These are phyloP conservation scores for Drosophila lacicola DNA, from an alignment of 2,888 invertebrate species.

Conservation along the genomic window DNA sequence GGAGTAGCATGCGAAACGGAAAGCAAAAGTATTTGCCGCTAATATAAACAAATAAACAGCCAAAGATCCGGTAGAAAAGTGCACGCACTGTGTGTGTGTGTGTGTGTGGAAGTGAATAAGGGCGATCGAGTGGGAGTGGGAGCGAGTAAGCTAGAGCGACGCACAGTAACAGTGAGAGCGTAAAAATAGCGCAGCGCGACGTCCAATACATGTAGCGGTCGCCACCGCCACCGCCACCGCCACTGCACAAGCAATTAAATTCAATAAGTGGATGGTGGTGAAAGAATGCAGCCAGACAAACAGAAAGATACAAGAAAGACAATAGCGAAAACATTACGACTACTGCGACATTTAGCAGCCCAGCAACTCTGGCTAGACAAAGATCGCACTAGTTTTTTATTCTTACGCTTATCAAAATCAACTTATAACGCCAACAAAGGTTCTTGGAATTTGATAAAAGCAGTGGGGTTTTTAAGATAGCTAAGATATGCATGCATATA, in stretches of 20 bases:
- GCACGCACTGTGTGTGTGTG: slow-evolving; percentile 19
- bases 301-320: slow-evolving; percentile 48
- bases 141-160: slow-evolving; percentile 10
- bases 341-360: slow-evolving; percentile 20
- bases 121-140: slow-evolving; percentile 18
- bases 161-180: slow-evolving; percentile 58
- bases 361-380: slow-evolving; percentile 36
- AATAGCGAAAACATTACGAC: slow-evolving; percentile 42
- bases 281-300: slow-evolving; percentile 57
- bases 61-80: slow-evolving; percentile 70
- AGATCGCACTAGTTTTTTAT: slow-evolving; percentile 28
- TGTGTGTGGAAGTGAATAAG: slow-evolving; percentile 25
- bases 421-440: slow-evolving; percentile 44
- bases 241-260: slow-evolving; percentile 74
- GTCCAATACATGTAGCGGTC: slow-evolving; percentile 20
- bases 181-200: slow-evolving; percentile 68
- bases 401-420: slow-evolving; percentile 61
- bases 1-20: slow-evolving; percentile 52
- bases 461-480: slow-evolving; percentile 43
- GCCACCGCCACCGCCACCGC: slow-evolving; percentile 36
- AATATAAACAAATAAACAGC: slow-evolving; percentile 79
- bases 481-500: slow-evolving; percentile 12
- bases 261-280: slow-evolving; percentile 71
- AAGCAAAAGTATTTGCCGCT: slow-evolving; percentile 78
- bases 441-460: slow-evolving; percentile 71